Percentiles rank a stretch among this genome's conserved stretches.
Conservation (phyloP, 2,888 invertebrate species). For the Macrophya alboannulata region DNA sequence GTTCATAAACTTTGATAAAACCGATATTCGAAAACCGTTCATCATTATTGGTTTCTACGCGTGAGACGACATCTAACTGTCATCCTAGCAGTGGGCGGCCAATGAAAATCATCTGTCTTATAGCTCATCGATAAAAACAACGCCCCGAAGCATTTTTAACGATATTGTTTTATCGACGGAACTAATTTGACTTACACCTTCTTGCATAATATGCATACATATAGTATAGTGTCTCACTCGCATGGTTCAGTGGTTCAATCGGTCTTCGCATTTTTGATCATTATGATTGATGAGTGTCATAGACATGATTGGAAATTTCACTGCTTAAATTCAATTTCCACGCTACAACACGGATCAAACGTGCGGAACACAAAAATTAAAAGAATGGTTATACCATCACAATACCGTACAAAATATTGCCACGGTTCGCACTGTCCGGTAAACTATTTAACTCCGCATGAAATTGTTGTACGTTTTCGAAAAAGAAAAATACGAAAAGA, state of each 20-base stretch:
- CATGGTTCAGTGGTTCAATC: background rate
- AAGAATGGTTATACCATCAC: background rate
- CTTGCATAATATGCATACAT: conserved; percentile 43
- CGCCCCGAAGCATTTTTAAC: conserved; percentile 43
- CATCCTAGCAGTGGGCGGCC: conserved; percentile 36
- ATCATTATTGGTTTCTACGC: conserved; percentile 47
- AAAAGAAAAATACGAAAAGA: background rate
- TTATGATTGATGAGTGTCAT: conserved; percentile 47
- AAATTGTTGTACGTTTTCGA: background rate
- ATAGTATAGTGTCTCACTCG: conserved; percentile 17
- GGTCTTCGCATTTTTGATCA: conserved; percentile 27
- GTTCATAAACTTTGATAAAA: conserved; percentile 46
- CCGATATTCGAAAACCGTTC: conserved; percentile 39
- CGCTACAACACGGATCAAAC: background rate
- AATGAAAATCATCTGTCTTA: conserved; percentile 44
- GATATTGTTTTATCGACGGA: conserved; percentile 45
- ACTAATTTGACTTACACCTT: conserved; percentile 46
- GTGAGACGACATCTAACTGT: conserved; percentile 41
- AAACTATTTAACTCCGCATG: background rate
- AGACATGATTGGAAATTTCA: conserved; percentile 39
- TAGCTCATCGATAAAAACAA: conserved; percentile 26
- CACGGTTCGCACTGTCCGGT: too few relatives aligned
- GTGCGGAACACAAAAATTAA: background rate
- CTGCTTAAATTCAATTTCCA: conserved; percentile 38
- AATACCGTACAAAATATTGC: background rate